These are phyloP conservation scores for Leguminivora glycinivorella DNA, from an alignment of 1,140 invertebrate species.

Conservation along the genomic window DNA sequence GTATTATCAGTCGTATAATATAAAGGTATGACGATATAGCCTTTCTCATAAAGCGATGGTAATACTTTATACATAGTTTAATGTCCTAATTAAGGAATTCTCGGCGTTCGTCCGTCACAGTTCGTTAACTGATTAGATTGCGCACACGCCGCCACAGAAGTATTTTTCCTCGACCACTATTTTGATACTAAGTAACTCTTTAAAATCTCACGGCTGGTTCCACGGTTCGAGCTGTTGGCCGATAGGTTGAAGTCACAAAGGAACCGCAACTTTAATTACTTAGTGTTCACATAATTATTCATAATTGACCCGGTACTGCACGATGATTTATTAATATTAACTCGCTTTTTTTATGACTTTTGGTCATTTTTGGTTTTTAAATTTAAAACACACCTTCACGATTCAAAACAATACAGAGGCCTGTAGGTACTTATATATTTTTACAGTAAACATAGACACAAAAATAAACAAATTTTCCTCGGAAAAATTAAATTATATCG, in stretches of 20 bases:
- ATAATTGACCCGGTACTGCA: too few relatives aligned
- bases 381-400: too few relatives aligned
- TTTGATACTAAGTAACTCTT: constrained; percentile 9
- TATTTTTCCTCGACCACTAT: constrained; percentile 24
- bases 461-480: too few relatives aligned
- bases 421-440: too few relatives aligned
- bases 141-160: constrained; percentile 31
- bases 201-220: constrained; percentile 1
- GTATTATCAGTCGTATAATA: not conserved
- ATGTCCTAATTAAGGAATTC: constrained; percentile 54
- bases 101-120: constrained; percentile 43
- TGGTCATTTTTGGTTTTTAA: too few relatives aligned
- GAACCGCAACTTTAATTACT: constrained; percentile 1
- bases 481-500: too few relatives aligned
- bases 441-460: too few relatives aligned
- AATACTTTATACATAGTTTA: constrained; percentile 36
- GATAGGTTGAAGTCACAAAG: not conserved
- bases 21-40: constrained; percentile 13
- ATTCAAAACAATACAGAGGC: too few relatives aligned
- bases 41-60: constrained; percentile 27
- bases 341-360: too few relatives aligned
- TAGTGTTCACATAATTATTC: not conserved
- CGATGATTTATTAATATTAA: too few relatives aligned
- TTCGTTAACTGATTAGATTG: constrained; percentile 55
- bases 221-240: not conserved